A percentile compares a stretch with the other conserved stretches of the same genome.
Conservation (phyloP, 1,140 invertebrate species). For the Archegozetes longisetosus region DNA sequence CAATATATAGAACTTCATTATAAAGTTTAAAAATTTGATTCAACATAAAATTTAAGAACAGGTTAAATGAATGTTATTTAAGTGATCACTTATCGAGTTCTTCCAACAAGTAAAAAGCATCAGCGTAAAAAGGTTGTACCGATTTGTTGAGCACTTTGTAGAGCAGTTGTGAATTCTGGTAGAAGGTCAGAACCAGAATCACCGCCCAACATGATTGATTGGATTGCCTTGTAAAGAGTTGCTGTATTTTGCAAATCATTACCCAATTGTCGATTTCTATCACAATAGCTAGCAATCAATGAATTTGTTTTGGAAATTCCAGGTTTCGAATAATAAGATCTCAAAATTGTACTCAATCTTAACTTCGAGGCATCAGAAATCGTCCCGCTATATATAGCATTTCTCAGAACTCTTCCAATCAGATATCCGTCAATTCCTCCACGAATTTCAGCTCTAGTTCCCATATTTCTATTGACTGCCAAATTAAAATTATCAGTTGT, state of each 20-base stretch:
- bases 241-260: background rate
- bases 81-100: no score
- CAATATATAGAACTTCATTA: background rate
- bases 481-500: background rate
- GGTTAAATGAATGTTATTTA: no score
- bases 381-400: background rate
- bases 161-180: no score
- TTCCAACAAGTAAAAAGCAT: no score
- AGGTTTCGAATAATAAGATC: constrained; percentile 9
- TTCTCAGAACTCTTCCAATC: constrained; percentile 10
- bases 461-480: background rate
- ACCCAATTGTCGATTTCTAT: background rate
- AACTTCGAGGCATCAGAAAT: background rate
- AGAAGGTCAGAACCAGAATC: background rate
- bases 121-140: no score
- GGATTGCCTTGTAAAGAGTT: background rate
- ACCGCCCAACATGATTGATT: background rate
- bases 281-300: constrained; percentile 4
- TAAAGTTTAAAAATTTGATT: background rate
- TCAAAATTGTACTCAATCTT: constrained; percentile 14
- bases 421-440: constrained; percentile 16
- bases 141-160: no score
- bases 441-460: constrained; percentile 11
- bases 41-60: no score
- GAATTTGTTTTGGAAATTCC: background rate